Percentiles rank a stretch among this genome's conserved stretches.
phyloP scores from a whole-genome alignment of 2,797 vertebrate genomes.

The Chelon auratus region DNA sequence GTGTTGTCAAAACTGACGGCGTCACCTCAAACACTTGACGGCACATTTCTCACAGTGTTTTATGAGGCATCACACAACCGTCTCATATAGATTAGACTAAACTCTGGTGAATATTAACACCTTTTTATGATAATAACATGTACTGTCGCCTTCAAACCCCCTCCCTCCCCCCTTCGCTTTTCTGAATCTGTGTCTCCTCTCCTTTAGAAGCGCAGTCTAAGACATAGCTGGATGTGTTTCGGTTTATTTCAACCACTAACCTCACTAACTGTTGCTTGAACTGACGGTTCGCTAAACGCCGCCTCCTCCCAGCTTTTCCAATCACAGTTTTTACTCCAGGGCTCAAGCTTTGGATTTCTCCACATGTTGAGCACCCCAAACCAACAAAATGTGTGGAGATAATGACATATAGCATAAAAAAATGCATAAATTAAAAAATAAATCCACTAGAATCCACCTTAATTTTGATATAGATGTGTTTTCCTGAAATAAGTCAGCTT shows the following conservation, averaged over 20 bases:
- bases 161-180: not conserved
- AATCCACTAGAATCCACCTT: not conserved
- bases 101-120: not conserved
- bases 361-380: not conserved
- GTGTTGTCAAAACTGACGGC: slow-evolving; percentile 65
- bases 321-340: not conserved
- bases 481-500: not conserved
- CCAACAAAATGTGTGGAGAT: no score
- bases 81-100: not conserved
- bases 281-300: slow-evolving; percentile 43
- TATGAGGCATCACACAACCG: not conserved
- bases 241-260: slow-evolving; percentile 54
- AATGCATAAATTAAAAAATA: not conserved
- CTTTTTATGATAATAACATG: not conserved
- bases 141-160: not conserved
- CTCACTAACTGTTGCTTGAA: slow-evolving; percentile 51
- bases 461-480: no score
- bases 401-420: no score
- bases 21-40: slow-evolving; percentile 47
- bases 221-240: not conserved
- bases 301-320: not conserved
- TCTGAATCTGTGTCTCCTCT: slow-evolving; percentile 12
- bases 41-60: slow-evolving; percentile 29
- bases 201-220: not conserved
- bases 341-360: slow-evolving; percentile 31